Conservation (phyloP, 2,797 vertebrate species). For the Buceros bicornis region DNA sequence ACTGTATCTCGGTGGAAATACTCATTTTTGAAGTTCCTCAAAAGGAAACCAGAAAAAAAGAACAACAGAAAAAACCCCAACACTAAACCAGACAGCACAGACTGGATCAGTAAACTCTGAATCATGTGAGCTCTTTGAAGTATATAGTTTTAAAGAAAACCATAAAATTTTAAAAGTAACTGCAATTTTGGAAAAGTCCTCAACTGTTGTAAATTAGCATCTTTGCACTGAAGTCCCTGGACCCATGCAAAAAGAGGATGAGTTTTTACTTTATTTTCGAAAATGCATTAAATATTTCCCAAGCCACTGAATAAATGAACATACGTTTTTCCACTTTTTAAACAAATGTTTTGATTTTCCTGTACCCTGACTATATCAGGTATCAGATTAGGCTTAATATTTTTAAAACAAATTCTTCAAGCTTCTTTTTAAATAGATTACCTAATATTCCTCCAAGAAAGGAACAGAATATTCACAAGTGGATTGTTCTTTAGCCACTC, state of each 20-base stretch:
- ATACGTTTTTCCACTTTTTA: background rate
- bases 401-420: background rate
- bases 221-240: background rate
- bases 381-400: background rate
- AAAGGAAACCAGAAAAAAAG: background rate
- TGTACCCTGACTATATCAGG: background rate
- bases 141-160: background rate
- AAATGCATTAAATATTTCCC: background rate
- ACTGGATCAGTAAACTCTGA: background rate
- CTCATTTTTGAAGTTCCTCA: background rate
- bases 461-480: background rate
- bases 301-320: background rate
- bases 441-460: background rate
- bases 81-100: background rate
- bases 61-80: background rate
- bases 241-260: background rate
- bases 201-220: background rate
- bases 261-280: background rate
- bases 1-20: background rate
- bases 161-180: background rate
- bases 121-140: background rate
- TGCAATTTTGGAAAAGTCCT: background rate
- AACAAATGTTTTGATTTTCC: background rate
- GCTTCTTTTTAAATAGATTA: background rate
- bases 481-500: background rate